Percentiles rank a stretch among this genome's conserved stretches.
phyloP scores from a whole-genome alignment of 1,140 invertebrate species.

The Drosophila lacertosa region DNA sequence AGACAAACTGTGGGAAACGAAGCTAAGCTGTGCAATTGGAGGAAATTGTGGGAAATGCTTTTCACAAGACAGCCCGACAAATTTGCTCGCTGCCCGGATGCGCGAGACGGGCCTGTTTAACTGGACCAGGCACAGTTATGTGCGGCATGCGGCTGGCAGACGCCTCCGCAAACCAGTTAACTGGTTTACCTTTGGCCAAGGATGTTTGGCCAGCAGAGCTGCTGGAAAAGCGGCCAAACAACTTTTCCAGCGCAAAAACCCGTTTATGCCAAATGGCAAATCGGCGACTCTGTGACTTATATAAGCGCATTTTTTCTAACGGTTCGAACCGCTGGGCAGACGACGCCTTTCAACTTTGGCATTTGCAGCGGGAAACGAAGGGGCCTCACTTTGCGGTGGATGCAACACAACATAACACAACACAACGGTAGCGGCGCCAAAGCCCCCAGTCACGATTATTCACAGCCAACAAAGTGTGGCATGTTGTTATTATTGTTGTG shows the following conservation, averaged over 20 bases:
- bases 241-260: constrained; percentile 70
- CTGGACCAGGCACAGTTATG: constrained; percentile 27
- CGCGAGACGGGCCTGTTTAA: not conserved
- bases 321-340: constrained; percentile 30
- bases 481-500: constrained; percentile 40
- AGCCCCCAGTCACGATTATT: constrained; percentile 44
- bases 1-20: constrained; percentile 37
- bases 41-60: constrained; percentile 34
- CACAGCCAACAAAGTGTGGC: constrained; percentile 57
- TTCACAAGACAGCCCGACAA: constrained; percentile 9
- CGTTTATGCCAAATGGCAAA: constrained; percentile 72
- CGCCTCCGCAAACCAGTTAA: constrained; percentile 68
- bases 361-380: constrained; percentile 44
- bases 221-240: constrained; percentile 65
- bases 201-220: constrained; percentile 60
- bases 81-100: constrained; percentile 31
- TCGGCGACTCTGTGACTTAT: constrained; percentile 56
- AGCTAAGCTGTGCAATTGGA: constrained; percentile 24
- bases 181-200: constrained; percentile 80
- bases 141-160: constrained; percentile 38
- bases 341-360: constrained; percentile 72
- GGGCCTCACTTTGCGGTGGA: constrained; percentile 12
- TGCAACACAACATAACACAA: too few species aligned
- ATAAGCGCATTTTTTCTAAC: constrained; percentile 58
- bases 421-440: constrained; percentile 38